Percentiles rank a stretch among this genome's conserved stretches.
These are phyloP conservation scores for Dolichopus griseipennis DNA, from an alignment of 2,888 invertebrate species.

Conservation along the genomic window DNA sequence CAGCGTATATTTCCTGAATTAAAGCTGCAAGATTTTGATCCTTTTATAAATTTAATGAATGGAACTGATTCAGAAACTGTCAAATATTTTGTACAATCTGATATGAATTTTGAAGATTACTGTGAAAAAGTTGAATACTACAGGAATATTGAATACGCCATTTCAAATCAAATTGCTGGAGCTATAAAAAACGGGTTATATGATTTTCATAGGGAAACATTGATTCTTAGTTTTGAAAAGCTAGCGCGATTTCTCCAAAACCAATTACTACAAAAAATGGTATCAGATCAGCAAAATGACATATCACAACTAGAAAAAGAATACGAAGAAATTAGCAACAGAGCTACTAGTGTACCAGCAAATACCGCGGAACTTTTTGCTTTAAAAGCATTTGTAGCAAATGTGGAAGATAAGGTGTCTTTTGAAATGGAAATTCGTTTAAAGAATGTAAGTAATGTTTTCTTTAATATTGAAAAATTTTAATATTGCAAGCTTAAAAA, in stretches of 20 bases:
- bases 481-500: no score
- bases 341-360: conserved; percentile 66
- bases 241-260: conserved; percentile 61
- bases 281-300: conserved; percentile 67
- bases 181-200: conserved; percentile 74
- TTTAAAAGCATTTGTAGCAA: conserved; percentile 65
- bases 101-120: conserved; percentile 58
- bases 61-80: conserved; percentile 53
- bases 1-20: conserved; percentile 66
- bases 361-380: conserved; percentile 82
- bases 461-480: no score
- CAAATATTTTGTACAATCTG: conserved; percentile 56
- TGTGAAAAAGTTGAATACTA: conserved; percentile 53
- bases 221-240: conserved; percentile 61
- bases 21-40: conserved; percentile 68
- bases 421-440: conserved; percentile 69
- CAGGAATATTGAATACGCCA: conserved; percentile 52
- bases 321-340: conserved; percentile 70
- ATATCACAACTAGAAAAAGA: conserved; percentile 77
- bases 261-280: conserved; percentile 63
- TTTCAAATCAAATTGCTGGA: conserved; percentile 48
- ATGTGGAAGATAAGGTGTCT: conserved; percentile 61
- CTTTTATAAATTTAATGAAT: conserved; percentile 66
- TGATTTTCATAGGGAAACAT: conserved; percentile 69
- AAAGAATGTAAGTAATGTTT: conserved; percentile 44